phyloP scores from a whole-genome alignment of 2,888 invertebrate genomes.

The Polyommatus iphigenia region DNA sequence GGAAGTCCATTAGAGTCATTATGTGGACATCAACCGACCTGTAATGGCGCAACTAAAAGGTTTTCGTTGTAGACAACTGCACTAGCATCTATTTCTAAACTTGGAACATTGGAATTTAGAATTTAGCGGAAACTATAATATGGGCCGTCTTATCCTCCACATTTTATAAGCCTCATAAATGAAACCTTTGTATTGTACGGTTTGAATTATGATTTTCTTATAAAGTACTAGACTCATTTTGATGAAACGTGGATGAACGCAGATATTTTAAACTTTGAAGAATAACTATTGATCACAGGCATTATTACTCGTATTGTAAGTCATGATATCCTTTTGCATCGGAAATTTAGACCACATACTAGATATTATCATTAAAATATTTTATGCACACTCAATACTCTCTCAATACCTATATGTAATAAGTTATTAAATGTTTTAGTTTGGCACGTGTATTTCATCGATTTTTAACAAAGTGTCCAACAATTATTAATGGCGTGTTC shows the following conservation, averaged over 20 bases:
- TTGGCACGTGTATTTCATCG: not conserved
- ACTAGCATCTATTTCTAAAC: conserved; percentile 7
- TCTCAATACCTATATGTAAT: not conserved
- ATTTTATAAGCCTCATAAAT: not conserved
- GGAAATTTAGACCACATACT: too few species aligned
- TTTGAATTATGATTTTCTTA: not conserved
- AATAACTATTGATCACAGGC: not conserved
- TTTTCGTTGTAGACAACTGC: conserved; percentile 6
- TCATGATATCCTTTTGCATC: not conserved
- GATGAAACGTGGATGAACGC: not conserved
- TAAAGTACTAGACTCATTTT: not conserved
- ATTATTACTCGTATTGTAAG: not conserved
- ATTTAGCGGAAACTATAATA: not conserved
- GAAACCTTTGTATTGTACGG: not conserved
- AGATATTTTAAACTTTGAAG: too few species aligned
- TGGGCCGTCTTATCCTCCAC: not conserved
- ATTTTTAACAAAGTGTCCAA: not conserved
- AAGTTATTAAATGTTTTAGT: not conserved
- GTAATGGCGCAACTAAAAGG: conserved; percentile 23
- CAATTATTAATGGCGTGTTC: not conserved
- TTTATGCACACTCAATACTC: too few species aligned
- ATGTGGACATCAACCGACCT: conserved; percentile 9
- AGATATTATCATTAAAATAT: too few species aligned
- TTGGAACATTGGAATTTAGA: not conserved
- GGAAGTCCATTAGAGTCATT: conserved; percentile 27